Evolutionary conservation across 2,113 vertebrate genomes (phyloP), one percentile per base, ranked within the genome.

Genomic region (Thunnus thynnus): DNA sequence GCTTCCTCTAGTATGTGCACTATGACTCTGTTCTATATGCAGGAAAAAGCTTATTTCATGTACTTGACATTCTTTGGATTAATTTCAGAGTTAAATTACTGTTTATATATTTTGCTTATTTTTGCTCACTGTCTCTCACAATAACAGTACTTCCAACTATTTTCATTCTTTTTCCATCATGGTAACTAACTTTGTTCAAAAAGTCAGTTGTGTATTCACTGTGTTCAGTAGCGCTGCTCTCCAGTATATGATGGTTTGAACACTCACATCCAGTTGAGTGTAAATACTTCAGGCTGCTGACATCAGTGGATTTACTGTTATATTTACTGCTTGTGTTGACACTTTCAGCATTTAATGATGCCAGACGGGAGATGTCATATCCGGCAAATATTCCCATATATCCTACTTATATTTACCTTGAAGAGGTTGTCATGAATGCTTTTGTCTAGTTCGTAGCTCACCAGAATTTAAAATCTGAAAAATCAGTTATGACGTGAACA

Each of bases 271-370:
- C 52, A 71, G 20, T 47, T 48, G 3, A 20, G 8, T 68, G 54
- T 65, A 54, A 79, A 72, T n/a, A 63, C 62, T 46, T 76, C 47
- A 30, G 48, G 25, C 57, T 80, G 71, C 54, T 3, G 8, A 50
- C 69, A 56, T 76, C 50, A 74, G 44, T 74, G 60, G 66, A 72
- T 79, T 78, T 69, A 64, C 20, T 52, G 54, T 27, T 51, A 46
- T 69, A 30, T 27, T 66, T 84, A n/a, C 57, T 22, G 60, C 54
- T 57, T 63, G 46, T 36, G 64, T 47, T 76, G 57, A 72, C 63
- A 79, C 52, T 73, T 69, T 76, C 13, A 4, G 41, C 25, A 27
- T 58, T 54, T 58, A 72, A 44, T 75, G 60, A 68, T 60, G 32
- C 36, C 57, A 76, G 54, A 83, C 10, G 11, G 32, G 22, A 70